Conservation (phyloP, 2,113 vertebrate genomes). For the Macroglossus sobrinus region DNA sequence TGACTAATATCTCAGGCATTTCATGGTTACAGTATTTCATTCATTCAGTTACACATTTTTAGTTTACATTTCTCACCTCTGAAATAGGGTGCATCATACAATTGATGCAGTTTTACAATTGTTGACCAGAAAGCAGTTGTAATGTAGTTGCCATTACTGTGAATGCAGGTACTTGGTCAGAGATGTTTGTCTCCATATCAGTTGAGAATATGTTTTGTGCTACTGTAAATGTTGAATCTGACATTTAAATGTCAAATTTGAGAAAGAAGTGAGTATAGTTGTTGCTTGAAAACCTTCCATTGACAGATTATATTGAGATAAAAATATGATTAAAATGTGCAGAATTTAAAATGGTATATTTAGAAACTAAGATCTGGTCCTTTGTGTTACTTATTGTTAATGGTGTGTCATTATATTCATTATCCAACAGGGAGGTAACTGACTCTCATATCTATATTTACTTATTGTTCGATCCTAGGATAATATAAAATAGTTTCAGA, state of each 20-base stretch:
- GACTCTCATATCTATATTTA: not conserved
- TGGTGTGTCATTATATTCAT: not conserved
- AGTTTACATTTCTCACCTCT: not conserved
- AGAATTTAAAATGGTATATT: not conserved
- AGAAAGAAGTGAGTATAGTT: not conserved
- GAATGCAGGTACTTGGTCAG: not conserved
- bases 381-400: not conserved
- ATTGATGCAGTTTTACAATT: not conserved
- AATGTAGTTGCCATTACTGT: not conserved
- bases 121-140: not conserved
- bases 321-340: not conserved
- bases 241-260: not conserved
- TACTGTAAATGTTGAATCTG: not conserved
- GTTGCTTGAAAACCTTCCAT: not conserved
- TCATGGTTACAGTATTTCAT: not conserved
- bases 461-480: not conserved
- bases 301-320: not conserved
- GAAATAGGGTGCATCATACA: not conserved
- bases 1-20: not conserved
- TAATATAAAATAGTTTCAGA: not conserved
- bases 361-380: not conserved
- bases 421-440: not conserved
- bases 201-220: not conserved
- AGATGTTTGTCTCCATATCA: not conserved
- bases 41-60: not conserved